These are phyloP conservation scores for Melanogrammus aeglefinus DNA, from an alignment of 2,797 vertebrate genomes.

Conservation along the genomic window DNA sequence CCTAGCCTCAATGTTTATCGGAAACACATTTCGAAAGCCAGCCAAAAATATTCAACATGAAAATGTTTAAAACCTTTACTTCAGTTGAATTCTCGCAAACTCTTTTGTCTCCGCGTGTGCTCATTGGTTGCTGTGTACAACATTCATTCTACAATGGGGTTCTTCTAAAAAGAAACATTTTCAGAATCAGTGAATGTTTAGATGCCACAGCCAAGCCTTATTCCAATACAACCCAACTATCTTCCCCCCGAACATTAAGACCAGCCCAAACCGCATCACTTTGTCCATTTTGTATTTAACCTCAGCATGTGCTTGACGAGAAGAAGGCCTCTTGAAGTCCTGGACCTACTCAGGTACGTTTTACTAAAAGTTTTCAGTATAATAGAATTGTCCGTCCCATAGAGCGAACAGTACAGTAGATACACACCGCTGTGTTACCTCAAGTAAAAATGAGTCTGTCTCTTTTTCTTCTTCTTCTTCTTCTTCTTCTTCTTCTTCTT, in stretches of 20 bases:
- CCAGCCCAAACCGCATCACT: not conserved
- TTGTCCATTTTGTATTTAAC: not conserved
- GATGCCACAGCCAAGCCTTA: not conserved
- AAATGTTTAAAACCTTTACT: not conserved
- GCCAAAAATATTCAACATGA: not conserved
- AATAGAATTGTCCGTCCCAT: not conserved
- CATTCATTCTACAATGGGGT: not conserved
- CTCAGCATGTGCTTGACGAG: not conserved
- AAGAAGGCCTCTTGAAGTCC: not conserved
- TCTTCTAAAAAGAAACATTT: not conserved
- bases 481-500: not conserved
- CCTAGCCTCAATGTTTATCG: constrained; percentile 1
- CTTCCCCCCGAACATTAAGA: not conserved
- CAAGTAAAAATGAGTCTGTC: not conserved
- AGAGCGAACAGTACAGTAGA: not conserved
- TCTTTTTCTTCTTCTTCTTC: not conserved
- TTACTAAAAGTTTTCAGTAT: not conserved
- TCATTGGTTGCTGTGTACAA: not conserved
- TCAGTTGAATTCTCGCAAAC: not conserved
- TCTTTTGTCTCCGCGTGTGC: not conserved
- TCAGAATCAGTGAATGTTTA: not conserved
- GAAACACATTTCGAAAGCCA: not conserved
- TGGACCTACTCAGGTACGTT: not conserved
- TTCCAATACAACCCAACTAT: not conserved
- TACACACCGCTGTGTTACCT: not conserved